phyloP scores from a whole-genome alignment of 2,797 vertebrate genomes.

The Schizothorax lantsangensis region DNA sequence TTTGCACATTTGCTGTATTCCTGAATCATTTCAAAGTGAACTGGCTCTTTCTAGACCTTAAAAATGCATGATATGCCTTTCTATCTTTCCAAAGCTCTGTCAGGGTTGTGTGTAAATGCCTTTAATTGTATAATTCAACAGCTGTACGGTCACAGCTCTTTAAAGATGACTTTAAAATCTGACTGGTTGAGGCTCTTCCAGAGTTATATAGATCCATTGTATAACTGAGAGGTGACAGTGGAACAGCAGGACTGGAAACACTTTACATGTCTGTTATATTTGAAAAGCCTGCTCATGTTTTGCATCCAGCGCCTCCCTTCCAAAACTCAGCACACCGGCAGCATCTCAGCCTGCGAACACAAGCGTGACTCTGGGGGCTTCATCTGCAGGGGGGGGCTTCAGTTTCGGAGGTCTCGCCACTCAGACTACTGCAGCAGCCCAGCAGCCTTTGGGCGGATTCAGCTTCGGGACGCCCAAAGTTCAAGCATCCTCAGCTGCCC shows the following conservation, averaged over 20 bases:
- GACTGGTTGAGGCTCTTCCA: not conserved
- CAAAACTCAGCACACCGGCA: slow-evolving; percentile 72
- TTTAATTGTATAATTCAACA: not conserved
- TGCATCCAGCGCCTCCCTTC: slow-evolving; percentile 61
- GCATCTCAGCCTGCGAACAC: slow-evolving; percentile 69
- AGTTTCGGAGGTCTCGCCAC: slow-evolving; percentile 64
- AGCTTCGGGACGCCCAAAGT: slow-evolving; percentile 74
- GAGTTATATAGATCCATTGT: not conserved
- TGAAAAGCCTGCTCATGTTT: not conserved
- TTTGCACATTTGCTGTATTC: not conserved
- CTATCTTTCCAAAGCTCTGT: not conserved
- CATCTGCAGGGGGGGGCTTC: slow-evolving; percentile 72
- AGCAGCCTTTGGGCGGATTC: slow-evolving; percentile 72
- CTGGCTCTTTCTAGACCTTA: not conserved
- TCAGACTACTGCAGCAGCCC: slow-evolving; percentile 67
- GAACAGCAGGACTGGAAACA: not conserved
- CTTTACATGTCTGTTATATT: not conserved
- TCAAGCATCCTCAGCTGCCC: slow-evolving; percentile 68
- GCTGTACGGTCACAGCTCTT: not conserved
- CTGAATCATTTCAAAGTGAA: not conserved
- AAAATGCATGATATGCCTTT: not conserved
- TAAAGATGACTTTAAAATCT: not conserved
- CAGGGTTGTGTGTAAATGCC: not conserved
- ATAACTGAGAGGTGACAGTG: not conserved
- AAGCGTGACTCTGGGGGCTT: slow-evolving; percentile 73